Percentiles rank a stretch among this genome's conserved stretches.
Conservation (phyloP, 1,140 invertebrate genomes). For the Diachasma alloeum region DNA sequence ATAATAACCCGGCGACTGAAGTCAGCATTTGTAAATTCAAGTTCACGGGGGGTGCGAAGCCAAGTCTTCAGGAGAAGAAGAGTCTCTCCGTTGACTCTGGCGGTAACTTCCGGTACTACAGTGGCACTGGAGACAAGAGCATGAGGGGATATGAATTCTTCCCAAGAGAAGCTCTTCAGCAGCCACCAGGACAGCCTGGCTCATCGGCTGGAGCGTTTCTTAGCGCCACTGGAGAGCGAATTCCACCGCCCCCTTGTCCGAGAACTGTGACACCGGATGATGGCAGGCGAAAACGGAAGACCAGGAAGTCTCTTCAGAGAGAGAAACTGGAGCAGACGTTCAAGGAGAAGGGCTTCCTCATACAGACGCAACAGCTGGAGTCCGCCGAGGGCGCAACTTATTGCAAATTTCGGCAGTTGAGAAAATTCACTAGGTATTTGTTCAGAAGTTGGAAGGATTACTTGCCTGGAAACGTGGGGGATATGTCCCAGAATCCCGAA, state of each 20-base stretch:
- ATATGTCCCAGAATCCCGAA: slow-evolving; percentile 49
- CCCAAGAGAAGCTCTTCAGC: slow-evolving; percentile 74
- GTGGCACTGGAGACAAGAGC: slow-evolving; percentile 77
- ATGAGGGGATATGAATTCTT: slow-evolving; percentile 81
- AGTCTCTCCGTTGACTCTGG: slow-evolving; percentile 87
- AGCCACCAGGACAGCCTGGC: slow-evolving; percentile 60
- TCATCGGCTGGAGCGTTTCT: slow-evolving; percentile 65
- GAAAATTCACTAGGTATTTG: slow-evolving; percentile 91
- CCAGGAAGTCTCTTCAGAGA: slow-evolving; percentile 81
- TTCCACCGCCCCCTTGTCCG: slow-evolving; percentile 53
- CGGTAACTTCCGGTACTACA: slow-evolving; percentile 85
- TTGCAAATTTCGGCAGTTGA: slow-evolving; percentile 89
- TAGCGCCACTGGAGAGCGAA: slow-evolving; percentile 66
- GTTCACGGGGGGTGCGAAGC: slow-evolving; percentile 88
- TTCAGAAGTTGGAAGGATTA: slow-evolving; percentile 94
- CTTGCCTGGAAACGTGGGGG: slow-evolving; percentile 78
- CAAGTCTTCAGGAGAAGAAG: slow-evolving; percentile 88
- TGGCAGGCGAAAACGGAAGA: slow-evolving; percentile 74
- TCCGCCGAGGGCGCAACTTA: slow-evolving; percentile 92
- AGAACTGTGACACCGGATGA: slow-evolving; percentile 55
- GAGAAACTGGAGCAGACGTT: slow-evolving; percentile 92
- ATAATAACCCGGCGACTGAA: slow-evolving; percentile 78
- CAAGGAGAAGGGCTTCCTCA: slow-evolving; percentile 90
- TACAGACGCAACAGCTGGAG: slow-evolving; percentile 91
- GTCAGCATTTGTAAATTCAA: slow-evolving; percentile 94